Percentiles rank a stretch among this genome's conserved stretches.
phyloP scores from a whole-genome alignment of 2,797 vertebrate genomes.

The Falco berigora region DNA sequence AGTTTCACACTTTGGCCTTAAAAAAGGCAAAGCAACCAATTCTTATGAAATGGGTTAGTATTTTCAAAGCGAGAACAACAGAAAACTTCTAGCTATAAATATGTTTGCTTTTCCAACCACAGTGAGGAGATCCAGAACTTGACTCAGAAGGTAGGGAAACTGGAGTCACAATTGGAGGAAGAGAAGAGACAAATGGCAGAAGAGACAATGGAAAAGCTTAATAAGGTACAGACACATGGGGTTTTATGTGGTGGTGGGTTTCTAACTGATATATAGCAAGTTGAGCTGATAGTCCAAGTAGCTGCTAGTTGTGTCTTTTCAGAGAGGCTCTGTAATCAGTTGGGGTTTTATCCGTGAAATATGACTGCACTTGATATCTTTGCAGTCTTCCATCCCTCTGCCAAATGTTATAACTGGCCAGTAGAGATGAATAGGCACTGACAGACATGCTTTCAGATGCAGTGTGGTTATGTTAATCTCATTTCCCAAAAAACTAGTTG shows the following conservation, averaged over 20 bases:
- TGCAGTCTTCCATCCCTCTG: neutral
- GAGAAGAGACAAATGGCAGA: slow-evolving; percentile 2
- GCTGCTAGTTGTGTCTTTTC: neutral
- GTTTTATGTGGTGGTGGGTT: neutral
- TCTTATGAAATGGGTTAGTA: neutral
- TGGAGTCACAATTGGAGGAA: slow-evolving; percentile 67
- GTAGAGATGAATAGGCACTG: neutral
- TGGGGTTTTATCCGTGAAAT: neutral
- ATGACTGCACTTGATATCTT: neutral
- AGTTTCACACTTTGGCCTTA: neutral
- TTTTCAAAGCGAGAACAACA: neutral
- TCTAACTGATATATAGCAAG: neutral
- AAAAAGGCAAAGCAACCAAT: neutral
- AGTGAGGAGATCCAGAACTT: slow-evolving; percentile 79
- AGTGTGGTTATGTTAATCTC: neutral
- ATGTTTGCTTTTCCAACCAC: neutral
- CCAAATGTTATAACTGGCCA: neutral
- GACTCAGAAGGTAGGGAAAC: slow-evolving; percentile 57
- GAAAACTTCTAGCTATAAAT: neutral
- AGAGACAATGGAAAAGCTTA: neutral
- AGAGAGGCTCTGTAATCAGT: neutral
- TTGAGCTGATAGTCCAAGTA: neutral
- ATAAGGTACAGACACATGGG: slow-evolving; percentile 28
- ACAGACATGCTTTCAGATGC: neutral
- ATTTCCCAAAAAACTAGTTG: neutral